phyloP scores from a whole-genome alignment of 2,888 invertebrate genomes.

The Malachius bipustulatus region DNA sequence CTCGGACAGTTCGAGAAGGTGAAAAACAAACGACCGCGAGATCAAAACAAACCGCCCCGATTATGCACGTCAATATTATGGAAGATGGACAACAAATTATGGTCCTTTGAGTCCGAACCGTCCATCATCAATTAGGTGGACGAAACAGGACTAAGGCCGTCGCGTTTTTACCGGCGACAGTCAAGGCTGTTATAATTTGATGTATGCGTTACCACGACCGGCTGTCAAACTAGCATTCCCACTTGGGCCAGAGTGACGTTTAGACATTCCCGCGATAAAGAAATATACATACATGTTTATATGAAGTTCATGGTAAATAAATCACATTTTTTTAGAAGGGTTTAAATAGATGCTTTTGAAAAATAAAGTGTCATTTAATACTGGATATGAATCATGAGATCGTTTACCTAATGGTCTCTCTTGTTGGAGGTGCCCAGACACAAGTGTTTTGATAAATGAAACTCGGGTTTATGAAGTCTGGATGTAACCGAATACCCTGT shows the following conservation, averaged over 20 bases:
- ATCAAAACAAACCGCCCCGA: conserved; percentile 31
- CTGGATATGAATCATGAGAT: background rate
- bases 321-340: no score
- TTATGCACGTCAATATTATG: conserved; percentile 37
- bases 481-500: background rate
- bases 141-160: no score
- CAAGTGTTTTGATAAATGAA: background rate
- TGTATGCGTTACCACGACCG: conserved; percentile 24
- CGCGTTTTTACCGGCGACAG: conserved; percentile 26
- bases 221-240: conserved; percentile 27
- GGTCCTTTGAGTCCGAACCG: conserved; percentile 36
- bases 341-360: no score
- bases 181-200: conserved; percentile 30
- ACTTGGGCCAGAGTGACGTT: conserved; percentile 20
- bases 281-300: no score
- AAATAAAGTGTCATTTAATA: background rate
- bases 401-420: background rate
- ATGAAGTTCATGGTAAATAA: no score
- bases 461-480: background rate
- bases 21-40: conserved; percentile 13
- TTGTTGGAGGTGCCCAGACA: background rate
- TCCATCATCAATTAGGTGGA: conserved; percentile 37
- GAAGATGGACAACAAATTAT: conserved; percentile 41
- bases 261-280: conserved; percentile 21
- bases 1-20: background rate